Conservation (phyloP, 1,140 invertebrate genomes). For the Bradysia coprophila region DNA sequence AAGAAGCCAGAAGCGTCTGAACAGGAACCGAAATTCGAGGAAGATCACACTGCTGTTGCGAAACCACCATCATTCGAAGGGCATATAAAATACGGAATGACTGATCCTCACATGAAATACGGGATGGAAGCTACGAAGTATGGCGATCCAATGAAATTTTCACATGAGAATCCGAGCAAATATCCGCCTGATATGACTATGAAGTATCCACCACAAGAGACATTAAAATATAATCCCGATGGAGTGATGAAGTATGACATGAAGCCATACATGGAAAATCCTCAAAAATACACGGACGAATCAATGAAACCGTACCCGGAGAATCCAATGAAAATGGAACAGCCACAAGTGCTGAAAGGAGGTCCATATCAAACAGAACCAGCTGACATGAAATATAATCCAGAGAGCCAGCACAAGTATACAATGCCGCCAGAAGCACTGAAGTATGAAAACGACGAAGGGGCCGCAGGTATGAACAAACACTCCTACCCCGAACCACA, state of each 20-base stretch:
- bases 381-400: slow-evolving; percentile 19
- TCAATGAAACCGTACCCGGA: slow-evolving; percentile 12
- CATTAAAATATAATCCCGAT: slow-evolving; percentile 9
- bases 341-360: not conserved
- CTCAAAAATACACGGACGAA: slow-evolving; percentile 16
- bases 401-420: slow-evolving; percentile 4
- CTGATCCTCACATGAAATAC: not conserved
- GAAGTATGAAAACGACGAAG: not conserved
- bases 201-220: slow-evolving; percentile 16
- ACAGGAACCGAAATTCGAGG: not conserved
- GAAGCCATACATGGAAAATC: slow-evolving; percentile 21
- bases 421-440: not conserved
- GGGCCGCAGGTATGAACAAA: not conserved
- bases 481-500: slow-evolving; percentile 1
- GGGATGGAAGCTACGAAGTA: not conserved
- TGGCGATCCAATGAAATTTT: not conserved
- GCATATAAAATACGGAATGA: slow-evolving; percentile 4
- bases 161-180: not conserved
- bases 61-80: slow-evolving; percentile 8
- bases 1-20: slow-evolving; percentile 6
- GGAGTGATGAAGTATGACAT: slow-evolving; percentile 19
- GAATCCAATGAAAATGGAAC: slow-evolving; percentile 14
- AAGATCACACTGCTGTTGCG: not conserved
- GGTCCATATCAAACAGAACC: not conserved
- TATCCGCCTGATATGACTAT: slow-evolving; percentile 14